Evolutionary conservation across 2,888 invertebrate species (phyloP).

Genomic region (Erebia epiphron): DNA sequence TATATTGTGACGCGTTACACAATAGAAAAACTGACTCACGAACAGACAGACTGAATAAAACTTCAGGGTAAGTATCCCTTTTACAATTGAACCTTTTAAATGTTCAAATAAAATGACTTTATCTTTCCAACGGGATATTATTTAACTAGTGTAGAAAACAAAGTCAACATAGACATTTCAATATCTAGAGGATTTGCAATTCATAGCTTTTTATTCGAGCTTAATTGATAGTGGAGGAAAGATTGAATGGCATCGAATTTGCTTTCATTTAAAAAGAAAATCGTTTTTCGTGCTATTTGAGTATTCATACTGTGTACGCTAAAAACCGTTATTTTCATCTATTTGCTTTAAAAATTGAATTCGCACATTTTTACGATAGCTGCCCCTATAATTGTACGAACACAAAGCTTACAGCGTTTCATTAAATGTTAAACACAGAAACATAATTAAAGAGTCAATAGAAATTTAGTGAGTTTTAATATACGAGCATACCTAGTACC

Average conservation of each 20-base stretch:
- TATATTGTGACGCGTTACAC: too few species aligned
- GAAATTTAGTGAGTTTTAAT: not conserved
- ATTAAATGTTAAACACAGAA: constrained; percentile 12
- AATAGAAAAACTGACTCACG: too few species aligned
- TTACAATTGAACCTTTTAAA: too few species aligned
- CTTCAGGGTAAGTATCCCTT: too few species aligned
- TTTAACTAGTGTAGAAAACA: constrained; percentile 25
- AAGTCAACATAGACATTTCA: constrained; percentile 38
- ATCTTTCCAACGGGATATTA: not conserved
- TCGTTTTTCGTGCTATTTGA: constrained; percentile 47
- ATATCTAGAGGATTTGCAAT: constrained; percentile 50
- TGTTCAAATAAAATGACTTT: too few species aligned
- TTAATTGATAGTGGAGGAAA: constrained; percentile 66
- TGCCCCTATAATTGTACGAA: constrained; percentile 12
- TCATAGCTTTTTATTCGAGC: constrained; percentile 41
- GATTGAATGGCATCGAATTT: constrained; percentile 55
- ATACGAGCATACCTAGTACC: not conserved
- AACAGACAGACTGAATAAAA: too few species aligned
- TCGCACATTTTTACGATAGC: constrained; percentile 13
- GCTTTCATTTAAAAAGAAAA: constrained; percentile 56
- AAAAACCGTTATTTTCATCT: constrained; percentile 42
- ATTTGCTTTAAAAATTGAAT: constrained; percentile 41
- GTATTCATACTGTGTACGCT: constrained; percentile 40
- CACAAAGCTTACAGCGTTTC: constrained; percentile 7
- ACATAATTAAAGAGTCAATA: not conserved